Conservation (phyloP, 2,113 vertebrate species). For the Anas platyrhynchos region DNA sequence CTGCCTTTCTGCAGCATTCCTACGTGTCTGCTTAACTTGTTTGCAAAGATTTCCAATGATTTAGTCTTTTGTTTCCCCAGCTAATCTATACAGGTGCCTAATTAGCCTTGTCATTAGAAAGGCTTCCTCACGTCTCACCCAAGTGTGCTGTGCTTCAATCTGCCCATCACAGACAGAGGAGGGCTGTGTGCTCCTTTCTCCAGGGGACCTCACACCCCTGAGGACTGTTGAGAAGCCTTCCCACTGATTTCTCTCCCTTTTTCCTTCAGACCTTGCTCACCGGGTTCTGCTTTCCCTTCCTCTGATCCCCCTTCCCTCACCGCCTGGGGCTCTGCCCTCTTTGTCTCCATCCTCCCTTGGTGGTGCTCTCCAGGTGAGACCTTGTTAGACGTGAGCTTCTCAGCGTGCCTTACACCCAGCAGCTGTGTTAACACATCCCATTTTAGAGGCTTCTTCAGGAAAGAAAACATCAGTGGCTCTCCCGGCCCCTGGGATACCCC, state of each 20-base stretch:
- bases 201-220: accelerated
- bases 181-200: neutral
- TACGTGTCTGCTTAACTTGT: neutral
- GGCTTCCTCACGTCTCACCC: neutral
- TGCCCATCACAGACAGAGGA: accelerated
- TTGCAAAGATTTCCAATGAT: slow-evolving; percentile 25
- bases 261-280: neutral
- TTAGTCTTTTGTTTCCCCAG: neutral
- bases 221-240: neutral
- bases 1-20: neutral
- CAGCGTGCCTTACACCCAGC: neutral
- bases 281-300: accelerated
- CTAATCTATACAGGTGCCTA: slow-evolving; percentile 11
- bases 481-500: accelerated
- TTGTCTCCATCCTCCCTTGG: neutral
- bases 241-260: neutral
- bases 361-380: neutral
- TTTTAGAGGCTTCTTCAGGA: neutral
- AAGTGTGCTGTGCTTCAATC: neutral
- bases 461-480: neutral
- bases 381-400: accelerated
- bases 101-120: slow-evolving; percentile 9
- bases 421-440: neutral
- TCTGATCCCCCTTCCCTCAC: neutral
- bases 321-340: neutral